Percentiles rank a stretch among this genome's conserved stretches.
phyloP scores from a whole-genome alignment of 2,888 invertebrate genomes.

The Rhagium mordax region DNA sequence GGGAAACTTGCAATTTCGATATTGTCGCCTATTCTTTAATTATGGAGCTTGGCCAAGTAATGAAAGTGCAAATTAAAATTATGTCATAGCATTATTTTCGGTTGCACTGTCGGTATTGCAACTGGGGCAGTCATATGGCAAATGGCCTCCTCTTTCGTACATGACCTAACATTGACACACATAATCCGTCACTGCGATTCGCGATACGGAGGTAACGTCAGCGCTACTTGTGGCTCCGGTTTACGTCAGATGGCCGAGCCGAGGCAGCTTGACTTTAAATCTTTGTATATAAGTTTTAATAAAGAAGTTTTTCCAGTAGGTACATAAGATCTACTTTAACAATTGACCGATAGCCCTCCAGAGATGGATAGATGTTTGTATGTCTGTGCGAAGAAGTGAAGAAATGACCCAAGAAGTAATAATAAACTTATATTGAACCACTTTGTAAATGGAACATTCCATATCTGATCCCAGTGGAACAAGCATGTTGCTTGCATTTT shows the following conservation, averaged over 20 bases:
- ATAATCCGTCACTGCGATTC: constrained; percentile 33
- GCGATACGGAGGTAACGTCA: constrained; percentile 18
- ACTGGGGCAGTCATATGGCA: constrained; percentile 43
- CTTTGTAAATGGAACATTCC: neutral
- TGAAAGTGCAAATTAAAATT: constrained; percentile 2
- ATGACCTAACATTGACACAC: constrained; percentile 47
- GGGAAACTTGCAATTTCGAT: neutral
- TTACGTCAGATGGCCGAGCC: constrained; percentile 16
- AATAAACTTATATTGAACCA: neutral
- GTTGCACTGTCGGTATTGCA: neutral
- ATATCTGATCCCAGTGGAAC: too few relatives aligned
- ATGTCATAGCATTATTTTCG: constrained; percentile 6
- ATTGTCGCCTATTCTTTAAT: neutral
- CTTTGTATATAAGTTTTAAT: neutral
- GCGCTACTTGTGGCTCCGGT: constrained; percentile 19
- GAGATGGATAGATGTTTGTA: too few relatives aligned
- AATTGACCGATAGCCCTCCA: neutral
- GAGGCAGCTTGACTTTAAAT: neutral
- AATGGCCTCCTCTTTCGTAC: constrained; percentile 46
- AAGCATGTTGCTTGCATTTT: neutral
- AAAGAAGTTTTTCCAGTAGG: neutral
- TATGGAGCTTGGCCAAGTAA: neutral
- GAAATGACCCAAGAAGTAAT: neutral
- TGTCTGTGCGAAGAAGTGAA: neutral
- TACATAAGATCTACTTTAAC: neutral